Conservation (phyloP, 2,888 invertebrate species). For the Beris morrisii region DNA sequence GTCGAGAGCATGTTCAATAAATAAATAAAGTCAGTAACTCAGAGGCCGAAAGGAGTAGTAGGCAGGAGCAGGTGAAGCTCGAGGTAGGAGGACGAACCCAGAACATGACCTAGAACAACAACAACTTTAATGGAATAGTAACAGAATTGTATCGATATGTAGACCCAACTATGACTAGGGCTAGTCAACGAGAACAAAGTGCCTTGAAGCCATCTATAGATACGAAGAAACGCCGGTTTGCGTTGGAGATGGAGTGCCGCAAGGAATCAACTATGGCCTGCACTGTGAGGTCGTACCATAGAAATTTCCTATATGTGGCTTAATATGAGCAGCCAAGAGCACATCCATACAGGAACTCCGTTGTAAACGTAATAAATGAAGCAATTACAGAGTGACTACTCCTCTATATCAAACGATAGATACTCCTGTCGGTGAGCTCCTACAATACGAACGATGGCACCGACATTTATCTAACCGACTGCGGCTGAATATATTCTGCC, state of each 20-base stretch:
- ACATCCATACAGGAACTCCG: slow-evolving; percentile 3
- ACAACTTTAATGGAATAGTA: background rate
- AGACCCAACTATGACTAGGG: background rate
- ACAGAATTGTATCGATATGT: background rate
- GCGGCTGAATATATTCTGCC: slow-evolving; percentile 1
- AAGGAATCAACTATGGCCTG: too few species aligned
- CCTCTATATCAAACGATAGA: slow-evolving; percentile 35
- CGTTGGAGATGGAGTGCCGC: too few species aligned
- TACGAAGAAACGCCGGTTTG: too few species aligned
- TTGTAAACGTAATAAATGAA: slow-evolving; percentile 37
- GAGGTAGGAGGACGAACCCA: background rate
- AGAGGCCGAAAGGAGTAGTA: slow-evolving; percentile 1
- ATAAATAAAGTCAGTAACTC: slow-evolving; percentile 44
- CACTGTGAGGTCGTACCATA: too few species aligned
- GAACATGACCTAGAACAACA: background rate
- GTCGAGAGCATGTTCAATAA: slow-evolving; percentile 45
- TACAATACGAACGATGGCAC: slow-evolving; percentile 16
- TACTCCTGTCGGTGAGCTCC: slow-evolving; percentile 6
- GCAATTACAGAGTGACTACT: slow-evolving; percentile 38
- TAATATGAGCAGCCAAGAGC: too few species aligned
- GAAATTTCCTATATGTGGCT: too few species aligned
- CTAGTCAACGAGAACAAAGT: slow-evolving; percentile 27
- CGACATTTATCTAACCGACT: slow-evolving; percentile 28
- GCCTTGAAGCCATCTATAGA: slow-evolving; percentile 12
- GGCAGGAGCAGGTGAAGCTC: background rate